Evolutionary conservation across 2,888 invertebrate species (phyloP), one percentile per base, ranked within the genome.

Genomic region (Chironomus tentans): DNA sequence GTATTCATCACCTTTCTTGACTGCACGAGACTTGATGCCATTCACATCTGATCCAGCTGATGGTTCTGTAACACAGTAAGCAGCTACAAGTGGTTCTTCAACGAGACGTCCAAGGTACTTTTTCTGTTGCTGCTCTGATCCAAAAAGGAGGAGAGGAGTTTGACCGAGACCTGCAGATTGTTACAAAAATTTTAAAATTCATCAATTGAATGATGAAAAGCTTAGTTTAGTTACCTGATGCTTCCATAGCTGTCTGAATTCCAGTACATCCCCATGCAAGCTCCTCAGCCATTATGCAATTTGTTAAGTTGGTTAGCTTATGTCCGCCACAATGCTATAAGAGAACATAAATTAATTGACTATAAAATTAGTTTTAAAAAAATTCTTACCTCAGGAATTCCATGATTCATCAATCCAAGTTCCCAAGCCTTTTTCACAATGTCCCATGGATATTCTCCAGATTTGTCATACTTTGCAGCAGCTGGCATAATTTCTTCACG

Each of bases 41-140:
- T 92, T 92, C 1, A 98, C 98, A 84, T 98, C 98, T 0, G 98
- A 98, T 0, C 98, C 98, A 0, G 96, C 95, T 1, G 92, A 92
- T 0, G 98, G 98, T 82, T 98, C 98, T 0, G 98, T 98, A 22
- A 98, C 98, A 82, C 94, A 89, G 81, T 97, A 98, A 0, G 97
- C 95, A 80, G 95, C 95, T 77, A 97, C 91, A 22, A 97, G 80
- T 0, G 97, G 97, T 81, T 97, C 95, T 70, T 96, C 96, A 62
- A 94, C 84, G 80, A 97, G 86, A 78, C 97, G 88, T 7, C 96
- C 95, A 24, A 98, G 87, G 82, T 97, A 98, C 82, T 97, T 96
- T 83, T 96, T 96, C 84, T 98, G 92, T 82, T 97, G 96, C 79
- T 92, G 94, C 79, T 91, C 89, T 81, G 87, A 96, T 61, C 95